These are phyloP conservation scores for Parnassius orleans DNA, from an alignment of 2,888 invertebrate genomes.

Conservation along the genomic window DNA sequence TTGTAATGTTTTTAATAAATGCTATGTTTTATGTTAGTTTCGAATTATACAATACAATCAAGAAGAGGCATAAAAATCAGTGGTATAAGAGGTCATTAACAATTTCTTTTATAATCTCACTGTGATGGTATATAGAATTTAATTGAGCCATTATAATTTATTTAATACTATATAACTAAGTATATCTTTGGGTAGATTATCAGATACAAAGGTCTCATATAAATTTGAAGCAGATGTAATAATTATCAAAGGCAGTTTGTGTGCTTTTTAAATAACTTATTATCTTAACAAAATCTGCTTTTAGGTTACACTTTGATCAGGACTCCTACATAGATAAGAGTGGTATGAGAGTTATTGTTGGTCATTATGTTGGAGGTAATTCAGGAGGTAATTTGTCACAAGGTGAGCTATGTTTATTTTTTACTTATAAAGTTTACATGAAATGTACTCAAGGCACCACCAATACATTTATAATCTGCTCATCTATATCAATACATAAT, in stretches of 20 bases:
- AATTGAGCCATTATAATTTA: too few relatives aligned
- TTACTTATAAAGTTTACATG: not conserved
- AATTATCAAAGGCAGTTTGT: too few relatives aligned
- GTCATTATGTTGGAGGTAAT: constrained; percentile 92
- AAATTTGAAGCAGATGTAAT: too few relatives aligned
- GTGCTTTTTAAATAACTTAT: too few relatives aligned
- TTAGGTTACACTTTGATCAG: constrained; percentile 82
- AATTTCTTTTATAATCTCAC: too few relatives aligned
- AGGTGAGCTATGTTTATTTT: constrained; percentile 70
- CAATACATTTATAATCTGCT: too few relatives aligned
- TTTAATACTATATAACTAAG: too few relatives aligned
- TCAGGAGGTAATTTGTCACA: constrained; percentile 89
- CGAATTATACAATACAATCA: constrained; percentile 61
- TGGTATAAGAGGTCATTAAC: constrained; percentile 59
- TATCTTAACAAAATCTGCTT: constrained; percentile 30
- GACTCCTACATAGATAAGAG: constrained; percentile 86
- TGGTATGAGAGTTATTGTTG: constrained; percentile 92
- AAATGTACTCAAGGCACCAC: too few relatives aligned
- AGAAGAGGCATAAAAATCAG: constrained; percentile 49
- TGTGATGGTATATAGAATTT: too few relatives aligned
- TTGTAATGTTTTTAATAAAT: constrained; percentile 62
- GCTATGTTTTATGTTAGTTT: constrained; percentile 68
- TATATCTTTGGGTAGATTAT: too few relatives aligned
- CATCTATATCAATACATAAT: too few relatives aligned
- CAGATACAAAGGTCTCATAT: too few relatives aligned